A percentile compares a stretch with the other conserved stretches of the same genome.
Evolutionary conservation across 2,888 invertebrate genomes (phyloP).

Genomic region (Cepaea hortensis): DNA sequence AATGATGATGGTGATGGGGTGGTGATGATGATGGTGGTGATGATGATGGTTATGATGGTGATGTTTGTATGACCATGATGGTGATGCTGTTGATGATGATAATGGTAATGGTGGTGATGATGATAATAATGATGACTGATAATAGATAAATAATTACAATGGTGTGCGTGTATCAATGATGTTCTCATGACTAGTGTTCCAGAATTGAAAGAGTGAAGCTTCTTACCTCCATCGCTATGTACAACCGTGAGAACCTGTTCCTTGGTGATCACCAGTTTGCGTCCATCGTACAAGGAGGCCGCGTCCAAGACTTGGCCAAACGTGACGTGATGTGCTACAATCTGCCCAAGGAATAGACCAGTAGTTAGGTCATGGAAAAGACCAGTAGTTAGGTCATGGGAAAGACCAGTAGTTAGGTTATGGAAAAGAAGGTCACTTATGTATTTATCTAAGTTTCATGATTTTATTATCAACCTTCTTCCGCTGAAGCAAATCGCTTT

Average conservation of each 20-base stretch:
- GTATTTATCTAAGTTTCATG: not conserved
- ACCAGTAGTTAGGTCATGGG: too few relatives aligned
- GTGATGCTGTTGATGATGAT: too few relatives aligned
- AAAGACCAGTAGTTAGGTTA: too few relatives aligned
- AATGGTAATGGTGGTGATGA: too few relatives aligned
- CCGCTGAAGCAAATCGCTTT: not conserved
- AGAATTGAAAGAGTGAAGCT: not conserved
- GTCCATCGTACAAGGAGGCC: conserved; percentile 27
- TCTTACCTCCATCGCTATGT: conserved; percentile 48
- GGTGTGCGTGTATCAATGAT: too few relatives aligned
- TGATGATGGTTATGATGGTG: too few relatives aligned
- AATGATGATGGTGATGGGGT: too few relatives aligned
- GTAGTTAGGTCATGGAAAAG: not conserved
- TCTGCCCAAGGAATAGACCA: not conserved
- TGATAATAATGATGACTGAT: too few relatives aligned
- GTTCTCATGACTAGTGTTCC: too few relatives aligned
- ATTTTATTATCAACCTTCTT: not conserved
- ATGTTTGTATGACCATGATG: too few relatives aligned
- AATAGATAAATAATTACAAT: too few relatives aligned
- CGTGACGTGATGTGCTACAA: conserved; percentile 47
- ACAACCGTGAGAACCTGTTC: conserved; percentile 47
- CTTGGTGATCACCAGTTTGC: conserved; percentile 44
- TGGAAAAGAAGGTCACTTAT: not conserved
- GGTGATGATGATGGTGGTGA: too few relatives aligned
- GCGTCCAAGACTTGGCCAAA: conserved; percentile 38